phyloP scores from a whole-genome alignment of 1,140 invertebrate genomes.

The Hycleus phaleratus region DNA sequence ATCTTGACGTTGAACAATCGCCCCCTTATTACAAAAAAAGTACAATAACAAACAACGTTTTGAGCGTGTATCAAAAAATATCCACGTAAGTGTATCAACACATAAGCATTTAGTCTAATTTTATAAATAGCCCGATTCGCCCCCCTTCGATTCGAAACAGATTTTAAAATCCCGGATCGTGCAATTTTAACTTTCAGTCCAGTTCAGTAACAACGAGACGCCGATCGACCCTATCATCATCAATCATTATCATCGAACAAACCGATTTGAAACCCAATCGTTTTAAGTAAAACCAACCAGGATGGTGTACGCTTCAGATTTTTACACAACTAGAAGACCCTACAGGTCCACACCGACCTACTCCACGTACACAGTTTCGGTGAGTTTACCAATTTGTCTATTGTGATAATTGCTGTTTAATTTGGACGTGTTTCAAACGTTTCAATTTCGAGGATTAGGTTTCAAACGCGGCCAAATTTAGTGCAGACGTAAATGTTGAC shows the following conservation, averaged over 20 bases:
- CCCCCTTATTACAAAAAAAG: no score
- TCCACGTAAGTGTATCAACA: no score
- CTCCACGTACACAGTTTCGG: conserved; percentile 70
- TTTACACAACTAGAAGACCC: conserved; percentile 77
- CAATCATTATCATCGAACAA: neutral
- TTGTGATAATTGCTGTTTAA: neutral
- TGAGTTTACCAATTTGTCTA: conserved; percentile 47
- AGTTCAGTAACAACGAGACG: conserved; percentile 31
- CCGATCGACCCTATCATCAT: conserved; percentile 19
- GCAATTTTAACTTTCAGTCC: conserved; percentile 24
- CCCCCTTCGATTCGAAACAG: neutral
- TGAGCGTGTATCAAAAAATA: no score
- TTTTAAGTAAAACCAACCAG: conserved; percentile 33
- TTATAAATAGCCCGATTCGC: conserved; percentile 3
- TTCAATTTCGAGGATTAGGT: neutral
- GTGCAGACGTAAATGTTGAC: neutral
- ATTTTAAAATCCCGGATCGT: conserved; percentile 26
- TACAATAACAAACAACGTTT: no score
- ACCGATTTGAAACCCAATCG: no score
- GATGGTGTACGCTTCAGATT: conserved; percentile 87
- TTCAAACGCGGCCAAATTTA: conserved; percentile 10
- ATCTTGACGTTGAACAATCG: no score
- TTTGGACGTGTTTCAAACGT: neutral
- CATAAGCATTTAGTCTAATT: neutral
- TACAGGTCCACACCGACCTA: conserved; percentile 59